Base-by-base conservation (phyloP, 2,113 vertebrate species). In the Cromileptes altivelis region DNA sequence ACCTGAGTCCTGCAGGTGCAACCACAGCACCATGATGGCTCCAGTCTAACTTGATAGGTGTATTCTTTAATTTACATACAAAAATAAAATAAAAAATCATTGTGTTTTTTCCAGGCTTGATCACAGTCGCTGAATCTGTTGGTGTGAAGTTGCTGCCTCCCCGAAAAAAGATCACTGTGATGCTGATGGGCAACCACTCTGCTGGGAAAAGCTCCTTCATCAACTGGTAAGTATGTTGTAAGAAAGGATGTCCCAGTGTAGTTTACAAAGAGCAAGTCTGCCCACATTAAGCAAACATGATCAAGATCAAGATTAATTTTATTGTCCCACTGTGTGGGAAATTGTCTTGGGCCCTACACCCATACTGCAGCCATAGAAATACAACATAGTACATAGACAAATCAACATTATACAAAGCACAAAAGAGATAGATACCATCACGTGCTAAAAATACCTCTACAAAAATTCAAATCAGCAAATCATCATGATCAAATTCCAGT, bases 121-220 rank as follows among this genome's bases (percentile, higher is more conserved):
- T 97, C 6, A 8, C 93, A 8, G 87, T 97, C 3, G 96, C 95
- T 0, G 87, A 93, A 55, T 92, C 94, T 23, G 95, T 97, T 23
- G 94, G 93, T n/a, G 90, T 97, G 73, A 95, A 92, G 45, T 71
- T 97, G 53, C 92, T 97, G 56, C 83, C 96, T 0, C 96, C 96
- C 50, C 93, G 96, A 30, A 96, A 97, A 78, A 97, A 97, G 87
- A 97, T 97, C 83, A 96, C 94, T 0, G 96, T 96, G 50, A 94
- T 97, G 96, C 81, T 97, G 80, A 96, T 97, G 93, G 96, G 96
- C 0, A 97, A 97, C 84, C 96, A 97, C 91, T 97, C 96, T 0
- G 96, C 96, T 68, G 96, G 96, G 52, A 97, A 97, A 88, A 97
- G 96, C 90, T 96, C 96, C 73, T 97, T 97, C 75, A 96, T 97